Evolutionary conservation across 2,888 invertebrate genomes (phyloP).

Genomic region (Boloria euphrosyne): DNA sequence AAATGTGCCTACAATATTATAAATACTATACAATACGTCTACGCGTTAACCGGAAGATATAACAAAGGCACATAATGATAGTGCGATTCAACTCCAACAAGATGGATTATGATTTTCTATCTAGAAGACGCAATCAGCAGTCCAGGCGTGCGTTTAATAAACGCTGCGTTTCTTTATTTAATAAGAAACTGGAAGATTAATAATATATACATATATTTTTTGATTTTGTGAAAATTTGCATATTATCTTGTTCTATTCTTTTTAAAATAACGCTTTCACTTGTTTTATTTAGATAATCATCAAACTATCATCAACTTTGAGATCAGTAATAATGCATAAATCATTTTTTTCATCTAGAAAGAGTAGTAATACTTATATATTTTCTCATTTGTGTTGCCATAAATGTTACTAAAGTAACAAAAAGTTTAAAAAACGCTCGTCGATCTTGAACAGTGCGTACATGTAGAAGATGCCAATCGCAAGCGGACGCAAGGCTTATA

Average conservation of each 20-base stretch:
- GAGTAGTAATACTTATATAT: too few species aligned
- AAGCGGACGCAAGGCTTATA: conserved; percentile 67
- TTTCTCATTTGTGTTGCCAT: too few species aligned
- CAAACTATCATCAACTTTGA: too few species aligned
- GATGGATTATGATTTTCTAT: conserved; percentile 33
- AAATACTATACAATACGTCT: conserved; percentile 3
- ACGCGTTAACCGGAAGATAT: conserved; percentile 60
- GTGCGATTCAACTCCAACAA: conserved; percentile 33
- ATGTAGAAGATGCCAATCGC: conserved; percentile 59
- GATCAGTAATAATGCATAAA: too few species aligned
- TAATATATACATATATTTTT: too few species aligned
- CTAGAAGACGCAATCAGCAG: conserved; percentile 20
- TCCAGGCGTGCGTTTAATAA: conserved; percentile 29
- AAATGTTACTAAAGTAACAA: too few species aligned
- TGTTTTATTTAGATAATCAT: too few species aligned
- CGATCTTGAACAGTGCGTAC: not conserved
- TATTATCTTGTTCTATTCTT: too few species aligned
- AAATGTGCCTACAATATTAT: conserved; percentile 4
- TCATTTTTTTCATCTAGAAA: too few species aligned
- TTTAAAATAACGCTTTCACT: too few species aligned
- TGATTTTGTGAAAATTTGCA: too few species aligned
- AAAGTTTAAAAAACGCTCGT: conserved; percentile 39
- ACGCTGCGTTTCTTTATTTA: conserved; percentile 39
- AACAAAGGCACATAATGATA: conserved; percentile 64
- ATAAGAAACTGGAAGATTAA: too few species aligned